phyloP scores from a whole-genome alignment of 2,888 invertebrate genomes.

The Amiota communis region DNA sequence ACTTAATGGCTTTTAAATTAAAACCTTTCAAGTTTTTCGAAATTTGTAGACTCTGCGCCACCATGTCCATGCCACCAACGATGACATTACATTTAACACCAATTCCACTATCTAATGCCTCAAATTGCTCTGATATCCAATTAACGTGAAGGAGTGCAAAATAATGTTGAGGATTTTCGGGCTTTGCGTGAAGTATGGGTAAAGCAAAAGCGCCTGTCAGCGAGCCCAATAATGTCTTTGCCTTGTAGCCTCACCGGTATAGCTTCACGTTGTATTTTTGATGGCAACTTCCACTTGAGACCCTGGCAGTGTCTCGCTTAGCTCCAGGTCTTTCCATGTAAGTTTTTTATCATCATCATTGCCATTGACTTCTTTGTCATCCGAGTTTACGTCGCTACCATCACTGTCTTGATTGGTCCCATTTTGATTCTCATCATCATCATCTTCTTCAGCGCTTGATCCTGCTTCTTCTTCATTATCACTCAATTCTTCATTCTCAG shows the following conservation, averaged over 20 bases:
- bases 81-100: slow-evolving; percentile 97
- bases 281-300: slow-evolving; percentile 94
- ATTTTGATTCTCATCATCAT: slow-evolving; percentile 41
- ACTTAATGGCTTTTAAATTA: slow-evolving; percentile 89
- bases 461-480: slow-evolving; percentile 42
- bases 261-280: slow-evolving; percentile 95
- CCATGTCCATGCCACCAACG: slow-evolving; percentile 99
- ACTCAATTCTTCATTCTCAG: too few species aligned
- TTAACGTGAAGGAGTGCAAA: slow-evolving; percentile 97
- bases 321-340: slow-evolving; percentile 84
- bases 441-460: slow-evolving; percentile 30
- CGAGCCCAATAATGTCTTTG: too few species aligned
- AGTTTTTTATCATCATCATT: slow-evolving; percentile 52
- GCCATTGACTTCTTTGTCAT: slow-evolving; percentile 46
- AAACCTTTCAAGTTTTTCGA: slow-evolving; percentile 99
- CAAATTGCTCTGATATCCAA: slow-evolving; percentile 99
- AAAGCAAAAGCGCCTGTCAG: slow-evolving; percentile 99
- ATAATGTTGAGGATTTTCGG: slow-evolving; percentile 93
- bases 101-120: slow-evolving; percentile 90
- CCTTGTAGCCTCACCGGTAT: too few species aligned
- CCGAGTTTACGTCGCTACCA: slow-evolving; percentile 31
- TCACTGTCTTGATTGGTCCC: slow-evolving; percentile 16
- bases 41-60: slow-evolving; percentile 90
- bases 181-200: slow-evolving; percentile 92
- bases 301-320: slow-evolving; percentile 89